Percentiles rank a stretch among this genome's conserved stretches.
phyloP scores from a whole-genome alignment of 2,113 vertebrate species.

The Orycteropus afer region DNA sequence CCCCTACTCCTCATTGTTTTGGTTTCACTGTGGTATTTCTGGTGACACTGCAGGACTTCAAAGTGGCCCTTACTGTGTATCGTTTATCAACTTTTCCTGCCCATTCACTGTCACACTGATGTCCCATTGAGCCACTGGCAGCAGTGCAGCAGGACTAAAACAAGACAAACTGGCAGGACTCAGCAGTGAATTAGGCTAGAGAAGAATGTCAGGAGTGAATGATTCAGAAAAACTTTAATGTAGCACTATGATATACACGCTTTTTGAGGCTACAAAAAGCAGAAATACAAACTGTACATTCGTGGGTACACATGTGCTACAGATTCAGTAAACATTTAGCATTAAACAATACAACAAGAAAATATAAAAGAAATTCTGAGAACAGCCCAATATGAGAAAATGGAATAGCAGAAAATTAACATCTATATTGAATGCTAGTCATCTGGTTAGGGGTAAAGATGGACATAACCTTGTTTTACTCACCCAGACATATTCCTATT shows the following conservation, averaged over 20 bases:
- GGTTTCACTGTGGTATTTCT: conserved; percentile 54
- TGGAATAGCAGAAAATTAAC: background rate
- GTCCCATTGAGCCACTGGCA: conserved; percentile 56
- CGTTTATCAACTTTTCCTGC: conserved; percentile 67
- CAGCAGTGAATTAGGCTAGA: background rate
- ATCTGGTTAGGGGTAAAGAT: background rate
- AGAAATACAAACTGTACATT: background rate
- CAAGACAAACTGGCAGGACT: conserved; percentile 31
- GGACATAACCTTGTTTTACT: background rate
- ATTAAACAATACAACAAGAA: background rate
- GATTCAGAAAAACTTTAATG: background rate
- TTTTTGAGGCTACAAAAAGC: background rate
- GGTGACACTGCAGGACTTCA: conserved; percentile 68
- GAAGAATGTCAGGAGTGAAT: background rate
- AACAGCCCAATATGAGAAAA: background rate
- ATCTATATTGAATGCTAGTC: too few relatives aligned
- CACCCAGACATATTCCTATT: background rate
- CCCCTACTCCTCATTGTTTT: conserved; percentile 37
- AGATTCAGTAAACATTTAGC: background rate
- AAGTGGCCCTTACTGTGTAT: conserved; percentile 46
- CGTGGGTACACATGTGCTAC: too few relatives aligned
- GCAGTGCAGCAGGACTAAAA: conserved; percentile 22
- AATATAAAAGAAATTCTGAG: background rate
- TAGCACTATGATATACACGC: background rate
- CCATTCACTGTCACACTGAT: conserved; percentile 48